A percentile compares a stretch with the other conserved stretches of the same genome.
Evolutionary conservation across 1,140 invertebrate genomes (phyloP).

Genomic region (Mycetomoellerius zeteki): DNA sequence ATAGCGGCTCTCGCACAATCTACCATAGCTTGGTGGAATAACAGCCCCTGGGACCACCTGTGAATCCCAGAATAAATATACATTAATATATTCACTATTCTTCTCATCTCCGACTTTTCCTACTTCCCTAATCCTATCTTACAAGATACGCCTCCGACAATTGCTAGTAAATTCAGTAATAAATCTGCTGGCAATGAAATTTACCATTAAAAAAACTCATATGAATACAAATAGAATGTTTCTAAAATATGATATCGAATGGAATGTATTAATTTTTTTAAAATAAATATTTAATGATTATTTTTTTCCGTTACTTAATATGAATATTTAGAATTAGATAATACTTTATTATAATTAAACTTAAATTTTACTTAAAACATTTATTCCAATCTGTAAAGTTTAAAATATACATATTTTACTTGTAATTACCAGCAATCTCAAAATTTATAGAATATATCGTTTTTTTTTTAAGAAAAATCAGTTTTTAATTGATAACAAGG

Average conservation of each 20-base stretch:
- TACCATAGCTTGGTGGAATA: constrained; percentile 95
- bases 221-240: background rate
- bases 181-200: no score
- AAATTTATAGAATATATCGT: background rate
- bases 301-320: no score
- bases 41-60: constrained; percentile 95
- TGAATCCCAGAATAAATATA: constrained; percentile 59
- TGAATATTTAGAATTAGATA: background rate
- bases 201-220: background rate
- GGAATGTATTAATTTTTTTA: background rate
- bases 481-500: background rate
- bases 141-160: background rate
- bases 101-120: background rate
- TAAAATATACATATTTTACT: background rate
- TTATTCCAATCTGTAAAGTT: background rate
- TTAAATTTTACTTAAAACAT: background rate
- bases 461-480: background rate
- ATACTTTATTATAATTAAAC: background rate
- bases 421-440: no score
- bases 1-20: constrained; percentile 94
- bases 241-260: background rate
- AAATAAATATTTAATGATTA: no score
- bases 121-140: background rate
- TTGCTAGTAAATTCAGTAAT: background rate
- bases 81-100: constrained; percentile 14